Evolutionary conservation across 2,797 vertebrate species (phyloP), one percentile per base, ranked within the genome.

Genomic region (Otolemur crassicaudatus): DNA sequence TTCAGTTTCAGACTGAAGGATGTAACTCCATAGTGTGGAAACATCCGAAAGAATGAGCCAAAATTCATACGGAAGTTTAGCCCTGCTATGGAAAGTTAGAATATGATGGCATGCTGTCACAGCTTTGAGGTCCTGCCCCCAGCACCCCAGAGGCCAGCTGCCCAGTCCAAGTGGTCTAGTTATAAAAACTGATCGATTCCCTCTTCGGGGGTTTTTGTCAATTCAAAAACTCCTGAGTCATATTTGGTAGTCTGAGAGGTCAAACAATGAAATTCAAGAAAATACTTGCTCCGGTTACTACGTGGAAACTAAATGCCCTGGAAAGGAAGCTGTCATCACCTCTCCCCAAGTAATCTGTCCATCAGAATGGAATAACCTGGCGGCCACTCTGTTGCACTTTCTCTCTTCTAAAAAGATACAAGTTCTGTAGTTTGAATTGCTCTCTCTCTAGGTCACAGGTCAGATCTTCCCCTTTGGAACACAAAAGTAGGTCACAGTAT

Each of bases 351-450:
- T 17, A 65, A 76, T 17, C n/a, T 46, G 19, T 20, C 37, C 37
- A 17, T 5, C 29, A 13, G 2, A 11, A 49, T 0, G 34, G 19
- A n/a, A 40, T 73, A 89, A 46, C 37, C 27, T 43, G 31, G 40
- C 63, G 67, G 34, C 13, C 72, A 7, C 43, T 67, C 34, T 34
- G 11, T 25, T 58, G 19, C 1, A 31, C 3, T 56, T 93, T 49
- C 34, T 88, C 53, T n/a, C 46, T 89, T 85, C 49, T 37, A 77
- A n/a, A 94, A 92, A 67, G 53, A 91, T 16, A 46, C 13, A 83
- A 83, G 86, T n/a, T 58, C 27, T 75, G 65, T 17, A 27, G 14
- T n/a, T 61, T 88, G 80, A 29, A 17, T 10, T 70, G 29, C 31
- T 61, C 2, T n/a, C n/a, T 83, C 5, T 90, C 53, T 20, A 40